Base-by-base conservation (phyloP, 2,797 vertebrate genomes). In the Lindbergichthys nudifrons region DNA sequence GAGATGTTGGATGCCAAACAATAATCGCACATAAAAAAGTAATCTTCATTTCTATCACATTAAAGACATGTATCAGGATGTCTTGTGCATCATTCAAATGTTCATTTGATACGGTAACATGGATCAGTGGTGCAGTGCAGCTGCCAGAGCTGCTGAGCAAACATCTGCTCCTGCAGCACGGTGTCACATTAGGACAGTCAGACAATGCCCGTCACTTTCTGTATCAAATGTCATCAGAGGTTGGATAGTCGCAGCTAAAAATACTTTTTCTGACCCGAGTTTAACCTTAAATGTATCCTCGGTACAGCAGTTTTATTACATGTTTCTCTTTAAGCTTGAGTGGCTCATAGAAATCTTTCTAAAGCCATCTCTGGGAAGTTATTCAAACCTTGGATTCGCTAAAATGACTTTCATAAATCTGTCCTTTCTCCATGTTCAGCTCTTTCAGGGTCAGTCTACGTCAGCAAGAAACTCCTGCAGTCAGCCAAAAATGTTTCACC, bases 101-200 rank as follows among this genome's bases (percentile, higher is more conserved):
- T 79, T 32, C 73, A 72, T 72, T 11, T 68, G 70, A 75, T 73
- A 76, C 26, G 3, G 66, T 45, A 53, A 70, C 47, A 46, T 41
- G 15, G 36, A 18, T 70, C 41, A 3, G 64, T 84, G 79, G 50
- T 81, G 83, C 84, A 87, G 60, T 82, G 78, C 80, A 77, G 83
- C 26, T 50, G 32, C 10, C 50, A 18, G 59, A 48, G 59, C 62
- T 75, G 77, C 77, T 82, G 80, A 82, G 54, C 2, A 51, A 79
- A 65, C n/a, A 50, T 51, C 56, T 75, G 47, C 19, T 66, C 53
- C 81, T 75, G 74, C 80, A 84, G 75, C 56, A 50, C 60, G 54
- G 41, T 26, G 65, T 54, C 68, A 70, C 14, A 60, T 52, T 43
- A 67, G 56, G 58, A 61, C 9, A 2, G 59, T 52, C 6, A 54